These are phyloP conservation scores for Limulus polyphemus DNA, from an alignment of 2,888 invertebrate species.

Conservation along the genomic window DNA sequence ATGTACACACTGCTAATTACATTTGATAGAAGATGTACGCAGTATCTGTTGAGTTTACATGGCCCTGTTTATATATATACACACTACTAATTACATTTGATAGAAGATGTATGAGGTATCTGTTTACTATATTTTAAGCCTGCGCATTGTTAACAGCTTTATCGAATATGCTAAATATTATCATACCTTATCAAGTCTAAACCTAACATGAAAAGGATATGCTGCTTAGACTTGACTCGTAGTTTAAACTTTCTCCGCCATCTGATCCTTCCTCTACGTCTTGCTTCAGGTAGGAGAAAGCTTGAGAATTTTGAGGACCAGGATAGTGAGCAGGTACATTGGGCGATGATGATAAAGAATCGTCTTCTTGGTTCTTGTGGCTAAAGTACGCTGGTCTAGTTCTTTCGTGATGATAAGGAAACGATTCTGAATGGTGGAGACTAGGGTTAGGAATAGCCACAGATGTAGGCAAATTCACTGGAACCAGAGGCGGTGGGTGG, in stretches of 20 bases:
- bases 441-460: slow-evolving; percentile 94
- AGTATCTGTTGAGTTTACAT: too few species aligned
- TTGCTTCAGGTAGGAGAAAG: slow-evolving; percentile 8
- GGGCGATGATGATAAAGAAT: slow-evolving; percentile 16
- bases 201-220: slow-evolving; percentile 64
- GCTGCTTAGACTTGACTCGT: slow-evolving; percentile 86
- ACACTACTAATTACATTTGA: too few species aligned
- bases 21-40: too few species aligned
- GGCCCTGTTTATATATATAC: too few species aligned
- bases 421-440: slow-evolving; percentile 84
- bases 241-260: slow-evolving; percentile 62
- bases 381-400: too few species aligned
- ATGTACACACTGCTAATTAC: too few species aligned
- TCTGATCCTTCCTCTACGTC: slow-evolving; percentile 60
- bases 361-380: neutral
- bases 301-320: slow-evolving; percentile 6
- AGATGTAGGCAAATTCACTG: slow-evolving; percentile 78
- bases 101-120: too few species aligned
- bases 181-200: too few species aligned
- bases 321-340: slow-evolving; percentile 21
- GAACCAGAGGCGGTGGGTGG: slow-evolving; percentile 62
- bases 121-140: too few species aligned
- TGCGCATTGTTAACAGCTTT: too few species aligned
- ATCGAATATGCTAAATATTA: too few species aligned
- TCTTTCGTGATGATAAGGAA: slow-evolving; percentile 42